These are phyloP conservation scores for Muraenolepis orangiensis DNA, from an alignment of 2,797 vertebrate genomes.

Conservation along the genomic window DNA sequence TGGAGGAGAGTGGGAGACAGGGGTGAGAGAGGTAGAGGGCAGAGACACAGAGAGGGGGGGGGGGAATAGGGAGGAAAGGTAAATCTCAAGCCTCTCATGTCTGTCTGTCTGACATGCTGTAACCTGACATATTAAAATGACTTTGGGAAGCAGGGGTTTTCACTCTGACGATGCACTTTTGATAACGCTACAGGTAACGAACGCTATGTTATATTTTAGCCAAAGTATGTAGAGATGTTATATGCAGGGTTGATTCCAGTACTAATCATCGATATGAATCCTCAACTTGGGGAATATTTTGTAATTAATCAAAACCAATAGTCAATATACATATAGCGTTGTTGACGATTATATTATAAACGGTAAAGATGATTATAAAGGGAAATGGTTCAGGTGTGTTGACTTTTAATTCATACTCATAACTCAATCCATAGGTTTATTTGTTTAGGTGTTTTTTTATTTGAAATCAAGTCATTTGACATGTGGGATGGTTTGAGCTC, in stretches of 20 bases:
- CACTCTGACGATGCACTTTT: conserved; percentile 60
- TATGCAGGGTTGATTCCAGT: not conserved
- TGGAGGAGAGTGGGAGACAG: no score
- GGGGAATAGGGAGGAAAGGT: conserved; percentile 13
- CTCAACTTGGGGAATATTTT: not conserved
- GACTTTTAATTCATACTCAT: not conserved
- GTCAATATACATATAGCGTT: not conserved
- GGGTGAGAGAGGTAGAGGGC: not conserved
- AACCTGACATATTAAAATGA: conserved; percentile 11
- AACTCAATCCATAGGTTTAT: not conserved
- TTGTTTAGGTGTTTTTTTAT: not conserved
- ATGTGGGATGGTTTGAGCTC: conserved; percentile 30
- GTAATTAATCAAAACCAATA: not conserved
- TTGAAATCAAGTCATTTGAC: not conserved
- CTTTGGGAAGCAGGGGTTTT: not conserved
- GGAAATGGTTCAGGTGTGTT: not conserved
- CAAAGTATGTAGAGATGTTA: conserved; percentile 47
- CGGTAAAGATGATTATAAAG: not conserved
- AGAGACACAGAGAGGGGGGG: not conserved
- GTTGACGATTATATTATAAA: not conserved
- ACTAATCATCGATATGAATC: conserved; percentile 19
- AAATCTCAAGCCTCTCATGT: conserved; percentile 41
- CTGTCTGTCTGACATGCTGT: conserved; percentile 35
- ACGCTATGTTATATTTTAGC: conserved; percentile 41
- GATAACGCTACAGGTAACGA: conserved; percentile 29